phyloP scores from a whole-genome alignment of 2,888 invertebrate species.

The Exocentrus adspersus region DNA sequence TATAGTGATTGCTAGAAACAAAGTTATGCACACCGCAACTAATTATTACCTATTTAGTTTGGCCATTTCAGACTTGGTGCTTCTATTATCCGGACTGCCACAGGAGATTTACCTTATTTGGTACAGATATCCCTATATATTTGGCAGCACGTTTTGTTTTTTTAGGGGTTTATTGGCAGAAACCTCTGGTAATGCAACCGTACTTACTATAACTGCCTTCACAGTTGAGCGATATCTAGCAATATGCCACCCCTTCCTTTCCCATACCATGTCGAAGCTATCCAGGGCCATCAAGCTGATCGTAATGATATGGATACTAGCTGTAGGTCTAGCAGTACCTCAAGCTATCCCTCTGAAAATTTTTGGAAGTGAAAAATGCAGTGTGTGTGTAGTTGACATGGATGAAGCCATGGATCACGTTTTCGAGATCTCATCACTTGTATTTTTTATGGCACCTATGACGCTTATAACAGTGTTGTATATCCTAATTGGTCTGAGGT shows the following conservation, averaged over 20 bases:
- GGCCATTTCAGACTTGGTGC: slow-evolving; percentile 83
- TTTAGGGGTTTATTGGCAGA: slow-evolving; percentile 82
- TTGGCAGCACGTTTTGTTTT: slow-evolving; percentile 83
- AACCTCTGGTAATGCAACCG: slow-evolving; percentile 81
- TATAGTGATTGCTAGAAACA: slow-evolving; percentile 83
- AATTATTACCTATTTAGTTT: slow-evolving; percentile 87
- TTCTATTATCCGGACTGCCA: slow-evolving; percentile 82
- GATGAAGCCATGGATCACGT: slow-evolving; percentile 69
- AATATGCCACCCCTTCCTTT: slow-evolving; percentile 74
- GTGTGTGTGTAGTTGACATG: slow-evolving; percentile 44
- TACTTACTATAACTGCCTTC: slow-evolving; percentile 75
- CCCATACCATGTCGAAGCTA: slow-evolving; percentile 88
- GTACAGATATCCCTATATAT: slow-evolving; percentile 80
- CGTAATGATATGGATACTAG: slow-evolving; percentile 81
- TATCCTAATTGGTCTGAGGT: slow-evolving; percentile 77
- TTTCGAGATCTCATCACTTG: slow-evolving; percentile 81
- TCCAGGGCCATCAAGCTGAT: slow-evolving; percentile 86
- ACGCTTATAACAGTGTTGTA: slow-evolving; percentile 86
- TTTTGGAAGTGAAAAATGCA: slow-evolving; percentile 53
- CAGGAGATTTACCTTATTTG: slow-evolving; percentile 84
- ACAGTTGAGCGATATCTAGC: slow-evolving; percentile 78
- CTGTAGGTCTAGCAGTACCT: slow-evolving; percentile 78
- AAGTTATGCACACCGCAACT: slow-evolving; percentile 84
- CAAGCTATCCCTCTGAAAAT: slow-evolving; percentile 70
- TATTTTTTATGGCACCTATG: slow-evolving; percentile 90